Conservation (phyloP, 2,797 vertebrate genomes). For the Scolopax bukidnonensis region DNA sequence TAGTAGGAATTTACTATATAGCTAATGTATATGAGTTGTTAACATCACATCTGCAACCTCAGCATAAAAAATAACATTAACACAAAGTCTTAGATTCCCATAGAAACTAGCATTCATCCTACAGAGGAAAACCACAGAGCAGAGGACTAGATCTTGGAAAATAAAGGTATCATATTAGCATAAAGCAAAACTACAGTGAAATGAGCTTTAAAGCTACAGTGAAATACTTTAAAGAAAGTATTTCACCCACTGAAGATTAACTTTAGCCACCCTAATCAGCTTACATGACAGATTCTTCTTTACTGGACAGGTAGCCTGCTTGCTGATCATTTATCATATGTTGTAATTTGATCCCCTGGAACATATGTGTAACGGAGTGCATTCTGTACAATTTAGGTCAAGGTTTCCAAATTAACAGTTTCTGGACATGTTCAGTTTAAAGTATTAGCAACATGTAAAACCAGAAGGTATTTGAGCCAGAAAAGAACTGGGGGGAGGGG, state of each 20-base stretch:
- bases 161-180: neutral
- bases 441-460: neutral
- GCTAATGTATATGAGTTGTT: neutral
- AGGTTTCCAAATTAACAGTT: neutral
- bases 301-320: neutral
- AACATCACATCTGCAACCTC: neutral
- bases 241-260: conserved; percentile 10
- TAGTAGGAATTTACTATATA: neutral
- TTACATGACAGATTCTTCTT: neutral
- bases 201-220: neutral
- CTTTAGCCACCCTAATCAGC: neutral
- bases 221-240: neutral
- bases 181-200: neutral
- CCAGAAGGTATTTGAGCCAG: neutral
- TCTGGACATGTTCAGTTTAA: neutral
- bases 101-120: neutral
- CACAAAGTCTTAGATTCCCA: neutral
- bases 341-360: neutral
- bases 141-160: neutral
- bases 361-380: neutral
- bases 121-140: neutral
- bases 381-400: neutral
- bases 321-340: neutral
- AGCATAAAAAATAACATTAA: neutral
- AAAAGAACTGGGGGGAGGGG: rapidly evolving